A percentile compares a stretch with the other conserved stretches of the same genome.
phyloP scores from a whole-genome alignment of 2,797 vertebrate species.

The Chiloscyllium punctatum region DNA sequence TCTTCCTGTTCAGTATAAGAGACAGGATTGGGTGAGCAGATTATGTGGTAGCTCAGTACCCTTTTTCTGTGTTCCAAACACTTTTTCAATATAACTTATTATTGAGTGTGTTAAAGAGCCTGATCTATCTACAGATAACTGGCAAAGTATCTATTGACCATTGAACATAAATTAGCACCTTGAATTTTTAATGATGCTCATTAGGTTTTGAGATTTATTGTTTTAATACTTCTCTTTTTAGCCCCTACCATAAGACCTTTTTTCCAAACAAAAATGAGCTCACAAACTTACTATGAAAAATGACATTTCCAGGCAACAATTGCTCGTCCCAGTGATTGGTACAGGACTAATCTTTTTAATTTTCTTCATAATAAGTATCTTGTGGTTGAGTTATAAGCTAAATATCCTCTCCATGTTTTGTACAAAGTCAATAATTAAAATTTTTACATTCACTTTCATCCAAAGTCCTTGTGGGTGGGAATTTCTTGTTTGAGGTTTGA shows the following conservation, averaged over 20 bases:
- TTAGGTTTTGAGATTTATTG: not conserved
- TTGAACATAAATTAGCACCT: not conserved
- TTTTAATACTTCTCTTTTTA: not conserved
- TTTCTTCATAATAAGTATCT: not conserved
- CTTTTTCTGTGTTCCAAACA: not conserved
- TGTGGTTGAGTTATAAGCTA: constrained; percentile 6
- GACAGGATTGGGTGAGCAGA: not conserved
- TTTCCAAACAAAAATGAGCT: not conserved
- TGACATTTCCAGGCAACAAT: not conserved
- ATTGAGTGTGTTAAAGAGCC: not conserved
- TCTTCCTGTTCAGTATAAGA: not conserved
- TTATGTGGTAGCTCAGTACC: not conserved
- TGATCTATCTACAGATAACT: not conserved
- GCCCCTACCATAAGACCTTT: not conserved
- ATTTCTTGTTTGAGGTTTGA: constrained; percentile 31
- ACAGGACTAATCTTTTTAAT: not conserved
- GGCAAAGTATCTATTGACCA: not conserved
- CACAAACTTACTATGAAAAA: not conserved
- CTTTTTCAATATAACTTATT: not conserved
- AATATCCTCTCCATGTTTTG: not conserved
- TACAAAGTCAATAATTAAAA: constrained; percentile 3
- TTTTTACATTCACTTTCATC: not conserved
- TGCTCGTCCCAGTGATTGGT: not conserved
- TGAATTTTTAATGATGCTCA: not conserved
- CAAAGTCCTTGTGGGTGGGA: constrained; percentile 16